Evolutionary conservation across 2,113 vertebrate genomes (phyloP), one percentile per base, ranked within the genome.

Genomic region (Macrotus californicus): DNA sequence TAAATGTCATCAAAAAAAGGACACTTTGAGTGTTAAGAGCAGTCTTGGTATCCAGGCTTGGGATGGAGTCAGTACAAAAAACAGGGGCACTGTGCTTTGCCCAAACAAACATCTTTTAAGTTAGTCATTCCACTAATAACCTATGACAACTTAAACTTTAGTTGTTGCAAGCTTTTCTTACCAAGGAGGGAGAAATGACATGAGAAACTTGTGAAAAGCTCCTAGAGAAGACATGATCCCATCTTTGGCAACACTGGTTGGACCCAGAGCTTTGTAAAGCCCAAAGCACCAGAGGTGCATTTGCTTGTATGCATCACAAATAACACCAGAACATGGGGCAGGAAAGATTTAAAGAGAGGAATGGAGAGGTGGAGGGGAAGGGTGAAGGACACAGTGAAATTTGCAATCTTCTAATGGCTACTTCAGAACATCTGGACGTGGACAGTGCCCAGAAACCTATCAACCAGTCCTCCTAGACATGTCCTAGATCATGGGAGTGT

Each of bases 381-480:
- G 24, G 3, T 1, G 76, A 70, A 83, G 22, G 48, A 61, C 36
- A 36, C 26, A 10, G 31, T 43, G 48, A 50, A 82, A 22, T 36
- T 52, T 31, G 31, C 24, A 24, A 24, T 73, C 50, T 84, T 84
- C 36, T 36, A 59, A 18, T 31, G 76, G 29, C 83, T 75, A n/a
- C 54, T 84, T 70, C 43, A 89, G 93, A 97, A 96, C 70, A 89
- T 96, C 94, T 96, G 97, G 93, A 97, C 89, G 64, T 0, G 95
- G 75, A 93, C 94, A 91, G 93, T 94, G 90, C 69, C 92, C 92
- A 93, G 90, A 76, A 94, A 87, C 2, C 2, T 59, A 95, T 87
- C 7, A 69, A 9, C 66, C 83, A 34, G 91, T 94, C 94, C 87
- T 87, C 36, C 77, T 29, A 31, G 82, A 19, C 66, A 92, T 7